A percentile compares a stretch with the other conserved stretches of the same genome.
phyloP scores from a whole-genome alignment of 2,888 invertebrate species.

The Lottia scabra region DNA sequence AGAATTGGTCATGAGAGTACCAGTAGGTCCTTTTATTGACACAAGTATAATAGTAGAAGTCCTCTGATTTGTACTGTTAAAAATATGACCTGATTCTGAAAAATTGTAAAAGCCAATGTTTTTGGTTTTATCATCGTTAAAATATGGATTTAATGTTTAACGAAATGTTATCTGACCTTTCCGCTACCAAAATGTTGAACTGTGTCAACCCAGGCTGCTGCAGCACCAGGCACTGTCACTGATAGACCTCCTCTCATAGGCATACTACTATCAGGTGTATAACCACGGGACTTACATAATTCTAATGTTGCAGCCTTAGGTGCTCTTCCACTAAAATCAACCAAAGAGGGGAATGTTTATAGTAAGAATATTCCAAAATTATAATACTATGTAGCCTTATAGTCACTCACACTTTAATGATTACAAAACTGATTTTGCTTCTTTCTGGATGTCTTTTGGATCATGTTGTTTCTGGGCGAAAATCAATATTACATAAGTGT shows the following conservation, averaged over 20 bases:
- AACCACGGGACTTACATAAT: conserved; percentile 45
- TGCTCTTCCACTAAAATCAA: conserved; percentile 54
- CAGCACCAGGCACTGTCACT: conserved; percentile 67
- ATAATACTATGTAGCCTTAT: no score
- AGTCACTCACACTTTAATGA: no score
- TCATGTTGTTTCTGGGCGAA: no score
- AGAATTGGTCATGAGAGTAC: not conserved
- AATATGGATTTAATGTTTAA: no score
- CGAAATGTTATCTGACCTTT: conserved; percentile 45
- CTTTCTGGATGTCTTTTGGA: no score
- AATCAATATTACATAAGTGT: no score
- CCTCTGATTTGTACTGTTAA: not conserved
- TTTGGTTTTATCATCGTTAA: not conserved
- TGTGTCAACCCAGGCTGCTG: conserved; percentile 64
- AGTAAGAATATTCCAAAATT: no score
- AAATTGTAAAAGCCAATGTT: not conserved
- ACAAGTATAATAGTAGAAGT: no score
- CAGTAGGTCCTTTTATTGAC: no score
- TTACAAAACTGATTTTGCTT: no score
- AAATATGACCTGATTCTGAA: not conserved
- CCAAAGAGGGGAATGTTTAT: not conserved
- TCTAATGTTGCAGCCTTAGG: conserved; percentile 51
- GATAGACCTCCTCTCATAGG: conserved; percentile 56
- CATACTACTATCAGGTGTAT: conserved; percentile 26
- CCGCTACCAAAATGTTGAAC: conserved; percentile 61